A percentile compares a stretch with the other conserved stretches of the same genome.
These are phyloP conservation scores for Tenthredo distinguenda DNA, from an alignment of 2,888 invertebrate genomes.

Conservation along the genomic window DNA sequence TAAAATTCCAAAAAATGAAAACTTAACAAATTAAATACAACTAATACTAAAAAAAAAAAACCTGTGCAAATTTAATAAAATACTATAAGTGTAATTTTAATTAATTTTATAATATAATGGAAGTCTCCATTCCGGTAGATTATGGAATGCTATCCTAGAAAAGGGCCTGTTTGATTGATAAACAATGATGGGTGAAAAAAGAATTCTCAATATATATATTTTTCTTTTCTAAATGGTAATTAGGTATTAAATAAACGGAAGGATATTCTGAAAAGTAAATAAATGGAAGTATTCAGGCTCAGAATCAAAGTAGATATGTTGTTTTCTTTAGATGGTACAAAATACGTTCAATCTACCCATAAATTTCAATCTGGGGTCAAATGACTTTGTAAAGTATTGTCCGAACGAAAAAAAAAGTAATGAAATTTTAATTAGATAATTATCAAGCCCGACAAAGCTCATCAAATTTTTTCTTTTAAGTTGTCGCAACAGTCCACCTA, in stretches of 20 bases:
- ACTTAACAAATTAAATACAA: not conserved
- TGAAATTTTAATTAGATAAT: not conserved
- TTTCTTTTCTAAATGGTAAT: not conserved
- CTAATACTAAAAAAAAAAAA: constrained; percentile 9
- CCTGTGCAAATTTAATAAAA: not conserved
- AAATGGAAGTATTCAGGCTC: not conserved
- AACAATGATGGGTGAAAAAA: not conserved
- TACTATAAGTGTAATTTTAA: not conserved
- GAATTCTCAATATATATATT: not conserved
- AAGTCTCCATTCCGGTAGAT: not conserved
- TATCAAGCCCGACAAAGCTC: not conserved
- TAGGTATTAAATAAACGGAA: not conserved
- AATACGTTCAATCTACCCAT: not conserved
- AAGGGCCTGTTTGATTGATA: not conserved
- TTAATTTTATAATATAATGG: not conserved
- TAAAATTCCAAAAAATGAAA: not conserved
- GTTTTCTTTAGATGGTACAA: not conserved
- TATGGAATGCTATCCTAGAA: not conserved
- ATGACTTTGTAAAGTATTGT: not conserved
- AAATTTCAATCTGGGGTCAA: not conserved
- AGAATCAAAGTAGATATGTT: not conserved
- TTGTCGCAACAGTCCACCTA: not conserved
- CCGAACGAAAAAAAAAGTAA: not conserved
- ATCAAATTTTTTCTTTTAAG: not conserved
- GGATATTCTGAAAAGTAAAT: not conserved